Evolutionary conservation across 2,888 invertebrate genomes (phyloP), one percentile per base, ranked within the genome.

Genomic region (Platycheirus rosarum): DNA sequence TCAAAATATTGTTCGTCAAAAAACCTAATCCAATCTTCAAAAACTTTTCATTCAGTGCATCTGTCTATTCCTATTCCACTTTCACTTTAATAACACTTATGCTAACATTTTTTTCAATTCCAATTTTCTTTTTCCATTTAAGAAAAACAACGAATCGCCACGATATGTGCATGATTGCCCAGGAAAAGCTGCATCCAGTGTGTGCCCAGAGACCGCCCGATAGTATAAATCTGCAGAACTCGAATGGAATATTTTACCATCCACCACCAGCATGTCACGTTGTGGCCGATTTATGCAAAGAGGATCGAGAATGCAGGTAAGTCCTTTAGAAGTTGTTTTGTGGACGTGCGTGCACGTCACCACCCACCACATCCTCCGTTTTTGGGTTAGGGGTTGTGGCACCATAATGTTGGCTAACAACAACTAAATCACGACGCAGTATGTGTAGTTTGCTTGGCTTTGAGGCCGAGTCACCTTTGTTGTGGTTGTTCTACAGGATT

Each of bases 131-230:
- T 46, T 53, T 37, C 0, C 44, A 1, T 55, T 44, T 26, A n/a
- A 97, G 97, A 91, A 97, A 96, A 94, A 95, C 96, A 35, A 95
- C 95, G 88, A 95, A 95, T 91, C 95, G 95, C 86, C 94, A 96
- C 89, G 96, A 97, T 89, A 94, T 95, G 84, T 97, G 97, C 91
- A 94, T 96, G 92, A 93, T 95, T 87, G 96, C 97, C 82, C 97
- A 97, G 91, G 96, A 97, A 90, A 95, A 95, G 88, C 93, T 97
- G 84, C 97, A 97, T 91, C 97, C 97, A 8, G 93, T 94, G 49
- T 97, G 97, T 90, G 97, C 97, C 60, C 96, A 96, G 91, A 93
- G 96, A 71, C 93, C 94, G 75, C 93, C 94, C 53, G 92, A 94
- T 75, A 92, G 92, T 62, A 88, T 88, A 86, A 90, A 89, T 88